Percentiles rank a stretch among this genome's conserved stretches.
Evolutionary conservation across 2,113 vertebrate genomes (phyloP).

Genomic region (Ciconia stormi): DNA sequence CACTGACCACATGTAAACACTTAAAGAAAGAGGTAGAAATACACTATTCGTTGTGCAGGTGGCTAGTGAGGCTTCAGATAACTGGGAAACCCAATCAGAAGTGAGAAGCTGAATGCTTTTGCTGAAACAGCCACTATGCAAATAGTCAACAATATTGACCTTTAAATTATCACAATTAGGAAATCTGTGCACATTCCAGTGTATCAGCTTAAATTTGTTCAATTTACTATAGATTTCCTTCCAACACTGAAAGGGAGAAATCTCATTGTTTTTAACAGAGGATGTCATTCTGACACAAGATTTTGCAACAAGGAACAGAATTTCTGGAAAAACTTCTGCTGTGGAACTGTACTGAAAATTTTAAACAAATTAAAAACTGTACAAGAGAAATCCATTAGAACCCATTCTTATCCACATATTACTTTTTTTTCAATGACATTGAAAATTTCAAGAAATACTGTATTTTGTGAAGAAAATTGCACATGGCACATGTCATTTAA

Average conservation of each 20-base stretch:
- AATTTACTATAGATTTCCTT: background rate
- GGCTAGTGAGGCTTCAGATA: background rate
- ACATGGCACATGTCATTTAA: background rate
- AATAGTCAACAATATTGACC: background rate
- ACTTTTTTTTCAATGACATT: background rate
- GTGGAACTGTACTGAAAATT: background rate
- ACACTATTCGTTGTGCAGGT: background rate
- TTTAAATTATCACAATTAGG: background rate
- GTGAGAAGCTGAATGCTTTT: background rate
- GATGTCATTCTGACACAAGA: background rate
- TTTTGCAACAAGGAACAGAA: background rate
- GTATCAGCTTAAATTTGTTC: background rate
- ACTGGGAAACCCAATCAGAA: background rate
- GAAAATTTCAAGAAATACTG: background rate
- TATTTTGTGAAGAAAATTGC: background rate
- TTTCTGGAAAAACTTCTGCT: background rate
- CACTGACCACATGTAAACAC: background rate
- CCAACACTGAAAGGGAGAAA: background rate
- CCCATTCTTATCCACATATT: accelerated
- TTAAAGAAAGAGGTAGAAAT: background rate
- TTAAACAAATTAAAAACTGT: background rate
- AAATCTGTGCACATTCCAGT: background rate
- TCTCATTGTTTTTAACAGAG: background rate
- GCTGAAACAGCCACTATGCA: background rate
- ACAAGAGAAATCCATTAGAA: background rate